Conservation (phyloP, 2,888 invertebrate genomes). For the Polydesmus complanatus region DNA sequence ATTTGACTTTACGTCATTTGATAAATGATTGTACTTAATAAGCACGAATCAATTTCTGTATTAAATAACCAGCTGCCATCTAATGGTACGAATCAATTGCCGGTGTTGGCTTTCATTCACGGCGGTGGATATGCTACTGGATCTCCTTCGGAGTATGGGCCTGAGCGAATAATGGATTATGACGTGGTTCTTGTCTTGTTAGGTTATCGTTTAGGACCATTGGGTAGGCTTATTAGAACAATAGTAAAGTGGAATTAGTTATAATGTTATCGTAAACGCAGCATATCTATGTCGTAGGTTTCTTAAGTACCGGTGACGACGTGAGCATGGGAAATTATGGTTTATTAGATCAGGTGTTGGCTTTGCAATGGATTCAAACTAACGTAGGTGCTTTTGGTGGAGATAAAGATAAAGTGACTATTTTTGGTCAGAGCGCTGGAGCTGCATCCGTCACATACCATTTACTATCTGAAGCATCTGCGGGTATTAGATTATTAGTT, state of each 20-base stretch:
- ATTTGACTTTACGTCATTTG: not conserved
- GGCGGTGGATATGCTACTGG: constrained; percentile 6
- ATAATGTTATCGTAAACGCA: no score
- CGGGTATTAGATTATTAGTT: not conserved
- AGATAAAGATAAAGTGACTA: constrained; percentile 6
- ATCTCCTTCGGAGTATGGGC: not conserved
- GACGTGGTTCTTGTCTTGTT: constrained; percentile 19
- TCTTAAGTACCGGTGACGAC: constrained; percentile 13
- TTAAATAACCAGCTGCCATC: not conserved
- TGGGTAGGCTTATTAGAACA: constrained; percentile 14
- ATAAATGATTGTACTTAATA: not conserved
- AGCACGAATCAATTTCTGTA: no score
- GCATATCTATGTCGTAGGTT: no score
- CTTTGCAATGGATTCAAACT: constrained; percentile 13
- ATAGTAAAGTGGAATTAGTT: no score
- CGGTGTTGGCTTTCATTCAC: constrained; percentile 6
- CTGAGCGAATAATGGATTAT: constrained; percentile 7
- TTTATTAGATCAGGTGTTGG: constrained; percentile 9
- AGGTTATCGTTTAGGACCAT: constrained; percentile 19
- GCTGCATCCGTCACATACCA: constrained; percentile 6
- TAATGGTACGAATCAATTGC: not conserved
- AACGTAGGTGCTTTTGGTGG: constrained; percentile 13
- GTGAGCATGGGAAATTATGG: constrained; percentile 10
- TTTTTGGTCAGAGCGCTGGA: constrained; percentile 14
- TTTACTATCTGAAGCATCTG: constrained; percentile 3